Evolutionary conservation across 92 coral and sea anemone species (phyloP), one percentile per base, ranked within the genome.

Genomic region (Muricea muricata): DNA sequence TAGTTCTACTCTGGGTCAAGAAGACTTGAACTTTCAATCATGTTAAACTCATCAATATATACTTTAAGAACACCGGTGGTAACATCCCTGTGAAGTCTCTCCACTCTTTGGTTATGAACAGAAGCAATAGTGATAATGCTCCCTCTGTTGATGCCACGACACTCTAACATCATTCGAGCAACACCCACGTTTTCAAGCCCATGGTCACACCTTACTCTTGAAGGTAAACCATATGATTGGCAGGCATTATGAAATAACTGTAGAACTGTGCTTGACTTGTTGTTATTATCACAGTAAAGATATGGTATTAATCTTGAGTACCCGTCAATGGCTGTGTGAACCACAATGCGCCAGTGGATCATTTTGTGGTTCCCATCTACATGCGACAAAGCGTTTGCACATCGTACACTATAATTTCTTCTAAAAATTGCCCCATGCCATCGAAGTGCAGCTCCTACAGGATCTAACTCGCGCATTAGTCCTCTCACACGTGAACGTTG

Each of bases 401-500:
- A 84, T 10, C 61, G 81, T 25, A 84, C 87, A 24, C 32, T 73
- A 67, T 83, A 84, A 20, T 84, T 84, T 57, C 82, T 34, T 35
- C 87, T 15, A 37, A 55, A 60, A 84, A 84, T 84, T 24, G 87
- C 74, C 20, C 82, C 75, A 37, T 82, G 74, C 87, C 87, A 83
- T 17, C 80, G 50, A 15, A 84, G 87, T 13, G 87, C 87, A 3
- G 82, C 74, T 25, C 87, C 82, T n/a, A 84, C 21, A 78, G 91
- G 88, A 54, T 88, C 91, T 46, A 84, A 41, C 33, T 65, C 60
- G 35, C 82, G 78, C 46, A 83, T 25, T 26, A 78, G 15, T 40
- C 28, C 41, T 8, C 85, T 78, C 13, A 88, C 88, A n/a, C 77
- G 56, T 75, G 78, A 88, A 11, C 84, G 84, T 75, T 88, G 88